Evolutionary conservation across 2,113 vertebrate species (phyloP).

Genomic region (Carassius gibelio): DNA sequence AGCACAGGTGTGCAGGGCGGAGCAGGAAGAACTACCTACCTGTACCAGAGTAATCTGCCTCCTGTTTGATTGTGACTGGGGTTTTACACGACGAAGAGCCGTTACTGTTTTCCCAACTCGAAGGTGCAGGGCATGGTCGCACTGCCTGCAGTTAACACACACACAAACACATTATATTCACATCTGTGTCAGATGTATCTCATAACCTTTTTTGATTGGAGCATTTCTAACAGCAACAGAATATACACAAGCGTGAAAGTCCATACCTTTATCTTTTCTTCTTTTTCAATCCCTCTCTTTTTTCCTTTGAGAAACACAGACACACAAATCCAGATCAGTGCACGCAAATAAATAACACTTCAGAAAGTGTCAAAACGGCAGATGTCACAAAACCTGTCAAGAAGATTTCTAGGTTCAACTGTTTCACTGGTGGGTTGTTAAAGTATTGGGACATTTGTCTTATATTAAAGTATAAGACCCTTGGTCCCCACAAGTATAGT

Average conservation of each 20-base stretch:
- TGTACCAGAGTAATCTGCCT: slow-evolving; percentile 74
- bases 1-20: slow-evolving; percentile 12
- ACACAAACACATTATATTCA: neutral
- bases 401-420: neutral
- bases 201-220: neutral
- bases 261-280: slow-evolving; percentile 63
- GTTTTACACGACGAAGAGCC: slow-evolving; percentile 26
- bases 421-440: no score
- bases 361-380: neutral
- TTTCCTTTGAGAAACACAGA: slow-evolving; percentile 65
- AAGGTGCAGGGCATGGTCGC: slow-evolving; percentile 28
- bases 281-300: slow-evolving; percentile 72
- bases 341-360: neutral
- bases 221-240: neutral
- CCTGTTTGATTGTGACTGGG: slow-evolving; percentile 47
- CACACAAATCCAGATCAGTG: neutral
- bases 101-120: slow-evolving; percentile 49
- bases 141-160: slow-evolving; percentile 28
- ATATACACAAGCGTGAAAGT: neutral
- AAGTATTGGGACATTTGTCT: no score
- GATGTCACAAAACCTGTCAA: neutral
- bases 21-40: slow-evolving; percentile 7
- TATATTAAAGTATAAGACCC: no score
- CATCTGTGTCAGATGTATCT: no score
- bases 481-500: no score